Percentiles rank a stretch among this genome's conserved stretches.
phyloP scores from a whole-genome alignment of 2,888 invertebrate species.

The Dryomyza anilis region DNA sequence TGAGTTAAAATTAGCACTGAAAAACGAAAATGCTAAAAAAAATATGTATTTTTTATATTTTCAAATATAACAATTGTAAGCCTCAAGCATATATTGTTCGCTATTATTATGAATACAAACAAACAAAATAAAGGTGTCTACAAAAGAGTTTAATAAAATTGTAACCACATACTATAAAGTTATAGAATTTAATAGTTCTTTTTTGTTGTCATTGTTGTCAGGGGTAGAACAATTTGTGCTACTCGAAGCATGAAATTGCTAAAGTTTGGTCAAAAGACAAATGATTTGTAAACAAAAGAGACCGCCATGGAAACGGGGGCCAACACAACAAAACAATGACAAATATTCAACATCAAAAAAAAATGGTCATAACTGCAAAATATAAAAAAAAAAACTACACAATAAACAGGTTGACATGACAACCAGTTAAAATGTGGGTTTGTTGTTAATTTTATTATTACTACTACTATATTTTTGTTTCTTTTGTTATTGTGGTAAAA shows the following conservation, averaged over 20 bases:
- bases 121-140: too few relatives aligned
- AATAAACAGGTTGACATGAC: slow-evolving; percentile 11
- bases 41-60: too few relatives aligned
- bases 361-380: not conserved
- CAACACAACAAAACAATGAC: not conserved
- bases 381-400: not conserved
- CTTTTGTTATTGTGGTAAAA: slow-evolving; percentile 5
- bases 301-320: too few relatives aligned
- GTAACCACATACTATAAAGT: too few relatives aligned
- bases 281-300: slow-evolving; percentile 17
- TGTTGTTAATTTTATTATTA: slow-evolving; percentile 14
- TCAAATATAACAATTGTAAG: too few relatives aligned
- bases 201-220: too few relatives aligned
- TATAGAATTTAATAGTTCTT: too few relatives aligned
- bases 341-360: not conserved
- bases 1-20: too few relatives aligned
- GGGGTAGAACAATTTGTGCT: slow-evolving; percentile 1
- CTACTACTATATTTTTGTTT: slow-evolving; percentile 1
- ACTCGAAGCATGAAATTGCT: slow-evolving; percentile 23
- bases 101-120: too few relatives aligned
- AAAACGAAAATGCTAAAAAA: too few relatives aligned
- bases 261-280: slow-evolving; percentile 11
- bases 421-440: slow-evolving; percentile 5
- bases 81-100: too few relatives aligned
- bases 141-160: too few relatives aligned